phyloP scores from a whole-genome alignment of 1,140 invertebrate species.

The Hyposmocoma kahamanoa region DNA sequence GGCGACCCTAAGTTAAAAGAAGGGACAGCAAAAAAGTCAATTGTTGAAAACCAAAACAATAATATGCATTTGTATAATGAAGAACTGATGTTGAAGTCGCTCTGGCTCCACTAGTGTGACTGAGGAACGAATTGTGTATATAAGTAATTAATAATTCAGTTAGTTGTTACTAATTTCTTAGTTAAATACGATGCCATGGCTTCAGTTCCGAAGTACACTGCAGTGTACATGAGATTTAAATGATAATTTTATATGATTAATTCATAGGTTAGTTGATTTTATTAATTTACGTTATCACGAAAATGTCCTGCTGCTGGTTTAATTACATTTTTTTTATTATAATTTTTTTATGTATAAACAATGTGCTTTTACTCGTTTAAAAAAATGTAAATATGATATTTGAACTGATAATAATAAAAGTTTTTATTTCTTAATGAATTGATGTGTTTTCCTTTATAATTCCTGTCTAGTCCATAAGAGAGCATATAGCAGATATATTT shows the following conservation, averaged over 20 bases:
- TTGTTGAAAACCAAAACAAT: too few relatives aligned
- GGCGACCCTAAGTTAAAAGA: too few relatives aligned
- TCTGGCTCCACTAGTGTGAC: slow-evolving; percentile 20
- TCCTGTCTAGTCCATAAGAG: too few relatives aligned
- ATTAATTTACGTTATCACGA: slow-evolving; percentile 38
- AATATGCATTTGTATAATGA: slow-evolving; percentile 50
- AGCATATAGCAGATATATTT: too few relatives aligned
- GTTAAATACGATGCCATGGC: slow-evolving; percentile 49
- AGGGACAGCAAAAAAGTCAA: too few relatives aligned
- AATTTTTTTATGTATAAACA: slow-evolving; percentile 62
- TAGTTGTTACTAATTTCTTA: slow-evolving; percentile 32
- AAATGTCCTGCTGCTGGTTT: slow-evolving; percentile 31
- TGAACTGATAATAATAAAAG: slow-evolving; percentile 73
- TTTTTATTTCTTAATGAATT: slow-evolving; percentile 66
- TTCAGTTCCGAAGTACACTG: slow-evolving; percentile 19
- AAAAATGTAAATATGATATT: slow-evolving; percentile 72
- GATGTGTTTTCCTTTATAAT: slow-evolving; percentile 30
- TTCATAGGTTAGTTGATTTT: slow-evolving; percentile 44
- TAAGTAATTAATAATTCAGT: slow-evolving; percentile 33
- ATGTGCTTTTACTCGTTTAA: slow-evolving; percentile 68
- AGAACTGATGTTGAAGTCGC: slow-evolving; percentile 37
- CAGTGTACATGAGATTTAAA: slow-evolving; percentile 51
- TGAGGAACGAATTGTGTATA: slow-evolving; percentile 37
- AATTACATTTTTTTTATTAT: slow-evolving; percentile 37
- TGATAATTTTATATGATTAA: slow-evolving; percentile 34